Base-by-base conservation (phyloP, 2,888 invertebrate genomes). In the Pammene fasciana region DNA sequence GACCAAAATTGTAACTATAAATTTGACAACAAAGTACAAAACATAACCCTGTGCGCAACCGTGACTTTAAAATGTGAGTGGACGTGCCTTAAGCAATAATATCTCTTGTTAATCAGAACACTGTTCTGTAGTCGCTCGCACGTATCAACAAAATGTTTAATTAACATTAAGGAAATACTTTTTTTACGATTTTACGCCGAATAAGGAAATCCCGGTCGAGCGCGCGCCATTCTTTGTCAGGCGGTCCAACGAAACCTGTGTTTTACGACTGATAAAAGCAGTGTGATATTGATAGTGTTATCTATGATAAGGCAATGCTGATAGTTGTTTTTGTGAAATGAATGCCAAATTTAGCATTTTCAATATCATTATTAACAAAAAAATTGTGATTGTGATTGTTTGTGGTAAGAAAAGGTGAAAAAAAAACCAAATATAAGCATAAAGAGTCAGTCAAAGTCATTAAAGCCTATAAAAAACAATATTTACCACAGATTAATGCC, bases 61-160 rank as follows among this genome's bases (percentile, higher is more conserved):
- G 68, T 68, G 64, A 68, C 64, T 64, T 68, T 46, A 64, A 43
- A 68, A 64, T 68, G 68, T 68, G 57, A 64, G 45, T 46, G 62
- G 34, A 43, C 34, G 43, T 36, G 59, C 64, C 68, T 65, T 68
- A 68, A 59, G 68, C 57, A 65, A 68, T 64, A 36, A 14, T 34
- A 56, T 64, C 48, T 14, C 38, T 38, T 6, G 16, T 57, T 68
- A 68, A 65, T 68, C 57, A 54, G 68, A 68, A 3, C 38, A 52
- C 0, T 52, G 68, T 68, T 52, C 45, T 43, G 48, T 50, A 36
- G n/a, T 7, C 18, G 43, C n/a, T 36, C 62, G 50, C 57, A 64
- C 68, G 68, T 50, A n/a, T 57, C 43, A 50, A 50, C 26, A 50
- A 50, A 26, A 11, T 11, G 6, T 11, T 50, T 59, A 67, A 60